Evolutionary conservation across 2,797 vertebrate genomes (phyloP).

Genomic region (Gorsachius magnificus): DNA sequence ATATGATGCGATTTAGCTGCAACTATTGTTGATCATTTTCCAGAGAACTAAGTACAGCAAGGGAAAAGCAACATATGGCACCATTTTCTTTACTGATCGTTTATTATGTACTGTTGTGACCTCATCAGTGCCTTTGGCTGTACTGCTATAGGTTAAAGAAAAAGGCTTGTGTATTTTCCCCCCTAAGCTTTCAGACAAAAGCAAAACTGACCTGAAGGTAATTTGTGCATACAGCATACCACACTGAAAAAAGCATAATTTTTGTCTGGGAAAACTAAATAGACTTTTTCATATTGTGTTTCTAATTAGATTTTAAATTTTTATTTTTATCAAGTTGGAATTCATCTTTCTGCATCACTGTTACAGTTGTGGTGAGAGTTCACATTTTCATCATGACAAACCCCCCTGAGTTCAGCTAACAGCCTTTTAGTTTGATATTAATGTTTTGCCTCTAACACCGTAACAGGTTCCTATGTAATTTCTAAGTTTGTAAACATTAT

Average conservation of each 20-base stretch:
- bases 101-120: slow-evolving; percentile 50
- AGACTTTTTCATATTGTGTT: not conserved
- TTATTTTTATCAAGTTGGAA: not conserved
- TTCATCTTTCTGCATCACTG: not conserved
- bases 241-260: not conserved
- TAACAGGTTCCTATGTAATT: not conserved
- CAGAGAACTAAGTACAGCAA: slow-evolving; percentile 29
- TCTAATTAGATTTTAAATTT: slow-evolving; percentile 22
- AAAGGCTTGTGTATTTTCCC: not conserved
- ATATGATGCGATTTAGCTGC: slow-evolving; percentile 40
- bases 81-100: slow-evolving; percentile 22
- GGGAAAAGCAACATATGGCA: slow-evolving; percentile 50
- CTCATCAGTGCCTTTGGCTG: slow-evolving; percentile 44
- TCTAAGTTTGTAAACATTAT: not conserved
- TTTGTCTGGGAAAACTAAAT: not conserved
- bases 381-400: not conserved
- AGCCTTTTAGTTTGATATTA: not conserved
- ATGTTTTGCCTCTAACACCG: not conserved
- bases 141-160: not conserved
- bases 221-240: not conserved
- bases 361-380: not conserved
- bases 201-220: not conserved
- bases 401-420: not conserved
- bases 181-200: slow-evolving; percentile 29
- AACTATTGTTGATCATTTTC: slow-evolving; percentile 61